Evolutionary conservation across 2,797 vertebrate genomes (phyloP), one percentile per base, ranked within the genome.

Genomic region (Odontamblyopus rebecca): DNA sequence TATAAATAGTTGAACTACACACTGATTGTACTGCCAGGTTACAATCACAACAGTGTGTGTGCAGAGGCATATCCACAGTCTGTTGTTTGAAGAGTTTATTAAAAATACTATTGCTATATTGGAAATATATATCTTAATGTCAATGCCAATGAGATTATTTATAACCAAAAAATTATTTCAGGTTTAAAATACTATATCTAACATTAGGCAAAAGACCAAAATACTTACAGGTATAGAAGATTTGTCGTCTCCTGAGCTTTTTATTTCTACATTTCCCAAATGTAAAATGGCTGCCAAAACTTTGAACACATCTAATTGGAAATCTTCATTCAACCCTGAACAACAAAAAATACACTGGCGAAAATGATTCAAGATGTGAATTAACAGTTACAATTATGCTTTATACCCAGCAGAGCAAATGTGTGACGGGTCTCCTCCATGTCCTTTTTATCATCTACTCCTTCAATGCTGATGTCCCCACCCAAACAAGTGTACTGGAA

Each of bases 211-310:
- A 2, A 61, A 16, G 68, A 32, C 5, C 9, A 3, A 12, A 8
- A 68, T 50, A 85, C 96, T 95, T 92, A 99, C 98, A 18, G 79
- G 81, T 79, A 98, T 77, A 7, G 93, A 93, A n/a, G 96, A 97
- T 64, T 88, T 95, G 70, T 98, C 98, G 11, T 93, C 90, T 82
- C 94, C 93, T 62, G 88, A 84, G 23, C 90, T 85, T 77, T 63
- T 79, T 83, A 99, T 94, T 82, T 94, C 86, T 75, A 98, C 91
- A 0, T 99, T 99, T 80, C 98, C 98, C 80, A 99, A 92, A 82
- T 99, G 98, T 1, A 99, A 92, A 91, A 99, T 93, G 13, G 95
- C 96, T 6, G 98, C 95, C 82, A 99, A 79, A 77, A 96, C 93
- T 91, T 92, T 96, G 81, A 98, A 99, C 50, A 96, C 84, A 63